Conservation (phyloP, 2,113 vertebrate species). For the Pedionomus torquatus region DNA sequence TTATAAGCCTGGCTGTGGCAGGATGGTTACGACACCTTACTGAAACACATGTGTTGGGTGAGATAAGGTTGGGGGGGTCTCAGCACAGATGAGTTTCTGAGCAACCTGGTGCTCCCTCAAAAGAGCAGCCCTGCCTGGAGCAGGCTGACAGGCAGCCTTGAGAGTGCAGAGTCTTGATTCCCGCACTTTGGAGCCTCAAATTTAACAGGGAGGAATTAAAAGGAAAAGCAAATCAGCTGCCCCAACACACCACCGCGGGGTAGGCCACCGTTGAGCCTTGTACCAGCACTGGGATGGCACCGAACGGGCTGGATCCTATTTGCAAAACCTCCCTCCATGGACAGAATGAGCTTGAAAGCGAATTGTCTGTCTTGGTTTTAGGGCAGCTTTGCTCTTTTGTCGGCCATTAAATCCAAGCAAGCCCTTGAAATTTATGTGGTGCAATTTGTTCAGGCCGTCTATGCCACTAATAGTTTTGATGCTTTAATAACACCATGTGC, state of each 20-base stretch:
- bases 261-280: background rate
- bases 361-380: background rate
- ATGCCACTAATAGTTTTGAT: conserved; percentile 60
- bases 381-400: background rate
- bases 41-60: background rate
- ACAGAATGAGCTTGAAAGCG: rapidly evolving
- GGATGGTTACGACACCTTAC: rapidly evolving
- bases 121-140: background rate
- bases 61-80: rapidly evolving
- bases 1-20: background rate
- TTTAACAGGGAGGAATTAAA: background rate
- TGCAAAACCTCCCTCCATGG: background rate
- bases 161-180: rapidly evolving
- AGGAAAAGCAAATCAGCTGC: background rate
- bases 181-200: background rate
- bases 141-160: background rate
- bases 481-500: conserved; percentile 59
- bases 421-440: conserved; percentile 32
- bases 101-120: rapidly evolving
- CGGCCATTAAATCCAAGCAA: background rate
- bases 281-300: background rate
- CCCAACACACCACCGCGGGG: rapidly evolving
- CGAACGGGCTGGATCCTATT: background rate
- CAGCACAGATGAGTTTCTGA: rapidly evolving
- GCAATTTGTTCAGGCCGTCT: conserved; percentile 58